Base-by-base conservation (phyloP, 2,888 invertebrate species). In the Xylocampa areola region DNA sequence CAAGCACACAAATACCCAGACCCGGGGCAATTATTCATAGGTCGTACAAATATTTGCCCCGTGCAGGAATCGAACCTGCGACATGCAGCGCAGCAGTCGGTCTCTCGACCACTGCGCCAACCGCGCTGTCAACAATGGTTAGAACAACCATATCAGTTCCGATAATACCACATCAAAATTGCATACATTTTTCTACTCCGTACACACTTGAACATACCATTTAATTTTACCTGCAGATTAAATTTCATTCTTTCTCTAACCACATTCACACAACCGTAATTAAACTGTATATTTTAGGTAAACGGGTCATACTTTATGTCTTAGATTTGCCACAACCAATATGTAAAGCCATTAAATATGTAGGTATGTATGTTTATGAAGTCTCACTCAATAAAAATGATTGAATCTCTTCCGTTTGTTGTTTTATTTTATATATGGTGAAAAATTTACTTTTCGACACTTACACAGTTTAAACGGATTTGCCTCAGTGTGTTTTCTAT, bases 291-390 rank as follows among this genome's bases (percentile, higher is more conserved):
- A 39, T 59, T 51, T 14, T 48, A 53, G 55, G 49, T 51, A 61
- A 65, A 43, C 40, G 40, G 61, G 66, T 27, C 50, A 65, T 37
- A 8, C 8, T 32, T 23, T 23, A 40, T 40, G 11, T 19, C 1
- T 30, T 11, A 32, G 25, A 67, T 61, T 67, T 33, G 52, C 47
- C 5, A 61, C 33, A 68, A 5, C 17, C 14, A 41, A 50, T 54
- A 32, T 14, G 19, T 13, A 29, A 21, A 19, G 16, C 32, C 39
- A 39, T 60, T 36, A 57, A 57, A 68, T 51, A 68, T 50, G 17
- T 73, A 54, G 70, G 58, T 72, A 59, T 60, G 55, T 73, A 5
- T 66, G 70, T 69, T 69, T 60, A 72, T 62, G 0, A 33, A 21
- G 61, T 47, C 32, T 57, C 47, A 51, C 6, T 23, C n/a, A 33